Percentiles rank a stretch among this genome's conserved stretches.
Conservation (phyloP, 2,113 vertebrate genomes). For the Phycodurus eques region DNA sequence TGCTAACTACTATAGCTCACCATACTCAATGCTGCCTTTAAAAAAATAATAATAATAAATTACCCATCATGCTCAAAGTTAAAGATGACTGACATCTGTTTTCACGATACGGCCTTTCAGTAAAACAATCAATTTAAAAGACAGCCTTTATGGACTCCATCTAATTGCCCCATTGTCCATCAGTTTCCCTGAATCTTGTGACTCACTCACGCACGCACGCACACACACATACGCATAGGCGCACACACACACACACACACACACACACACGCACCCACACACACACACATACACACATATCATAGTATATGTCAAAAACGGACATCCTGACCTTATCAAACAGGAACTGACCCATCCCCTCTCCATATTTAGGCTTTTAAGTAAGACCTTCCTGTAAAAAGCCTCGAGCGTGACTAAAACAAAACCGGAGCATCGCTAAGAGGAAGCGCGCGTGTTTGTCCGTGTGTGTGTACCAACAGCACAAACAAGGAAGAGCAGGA, state of each 20-base stretch:
- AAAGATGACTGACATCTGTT: too few relatives aligned
- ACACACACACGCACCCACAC: too few relatives aligned
- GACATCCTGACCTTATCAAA: background rate
- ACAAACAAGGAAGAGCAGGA: slow-evolving; percentile 32
- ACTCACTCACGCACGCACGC: slow-evolving; percentile 38
- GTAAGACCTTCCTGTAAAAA: slow-evolving; percentile 34
- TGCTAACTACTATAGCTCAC: too few relatives aligned
- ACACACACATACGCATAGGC: slow-evolving; percentile 16
- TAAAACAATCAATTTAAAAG: slow-evolving; percentile 39
- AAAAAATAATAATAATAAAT: too few relatives aligned
- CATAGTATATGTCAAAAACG: background rate
- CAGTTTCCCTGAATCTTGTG: slow-evolving; percentile 69
- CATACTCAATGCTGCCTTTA: too few relatives aligned
- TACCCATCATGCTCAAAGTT: too few relatives aligned
- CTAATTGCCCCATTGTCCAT: slow-evolving; percentile 47
- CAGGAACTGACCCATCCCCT: background rate
- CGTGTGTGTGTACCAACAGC: background rate
- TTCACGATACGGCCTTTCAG: slow-evolving; percentile 47
- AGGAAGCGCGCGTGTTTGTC: slow-evolving; percentile 1
- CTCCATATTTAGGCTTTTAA: slow-evolving; percentile 21
- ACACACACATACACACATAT: background rate
- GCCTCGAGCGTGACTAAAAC: slow-evolving; percentile 47
- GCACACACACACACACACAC: slow-evolving; percentile 8
- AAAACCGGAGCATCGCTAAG: slow-evolving; percentile 49
- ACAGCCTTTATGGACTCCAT: slow-evolving; percentile 64